These are phyloP conservation scores for Hyaena hyaena DNA, from an alignment of 2,113 vertebrate species.

Conservation along the genomic window DNA sequence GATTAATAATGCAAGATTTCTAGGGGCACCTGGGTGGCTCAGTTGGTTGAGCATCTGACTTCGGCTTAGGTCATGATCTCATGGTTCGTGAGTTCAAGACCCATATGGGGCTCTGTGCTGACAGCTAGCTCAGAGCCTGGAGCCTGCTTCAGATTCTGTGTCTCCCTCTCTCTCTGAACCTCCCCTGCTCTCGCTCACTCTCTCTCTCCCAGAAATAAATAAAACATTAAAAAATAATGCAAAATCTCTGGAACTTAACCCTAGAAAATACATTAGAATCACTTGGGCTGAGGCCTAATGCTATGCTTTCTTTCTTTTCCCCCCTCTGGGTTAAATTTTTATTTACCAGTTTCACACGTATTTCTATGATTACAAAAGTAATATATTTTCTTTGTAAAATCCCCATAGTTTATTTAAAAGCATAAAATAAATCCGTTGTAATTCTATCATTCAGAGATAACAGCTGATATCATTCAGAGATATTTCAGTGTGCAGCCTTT, in stretches of 20 bases:
- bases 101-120: too few relatives aligned
- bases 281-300: background rate
- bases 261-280: conserved; percentile 31
- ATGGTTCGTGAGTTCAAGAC: too few relatives aligned
- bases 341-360: background rate
- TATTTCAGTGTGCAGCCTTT: background rate
- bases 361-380: background rate
- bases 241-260: conserved; percentile 11
- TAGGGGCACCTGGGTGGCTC: background rate
- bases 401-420: background rate
- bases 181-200: too few relatives aligned
- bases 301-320: background rate
- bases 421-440: background rate
- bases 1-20: conserved; percentile 29
- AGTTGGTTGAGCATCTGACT: too few relatives aligned
- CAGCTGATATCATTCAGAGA: background rate
- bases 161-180: too few relatives aligned
- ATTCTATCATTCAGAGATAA: background rate
- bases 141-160: too few relatives aligned
- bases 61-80: too few relatives aligned
- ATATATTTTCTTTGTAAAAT: background rate
- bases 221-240: background rate
- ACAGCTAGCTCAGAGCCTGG: too few relatives aligned
- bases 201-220: too few relatives aligned
- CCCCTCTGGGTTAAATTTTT: background rate